Evolutionary conservation across 1,140 invertebrate genomes (phyloP).

Genomic region (Drosophila grimshawi): DNA sequence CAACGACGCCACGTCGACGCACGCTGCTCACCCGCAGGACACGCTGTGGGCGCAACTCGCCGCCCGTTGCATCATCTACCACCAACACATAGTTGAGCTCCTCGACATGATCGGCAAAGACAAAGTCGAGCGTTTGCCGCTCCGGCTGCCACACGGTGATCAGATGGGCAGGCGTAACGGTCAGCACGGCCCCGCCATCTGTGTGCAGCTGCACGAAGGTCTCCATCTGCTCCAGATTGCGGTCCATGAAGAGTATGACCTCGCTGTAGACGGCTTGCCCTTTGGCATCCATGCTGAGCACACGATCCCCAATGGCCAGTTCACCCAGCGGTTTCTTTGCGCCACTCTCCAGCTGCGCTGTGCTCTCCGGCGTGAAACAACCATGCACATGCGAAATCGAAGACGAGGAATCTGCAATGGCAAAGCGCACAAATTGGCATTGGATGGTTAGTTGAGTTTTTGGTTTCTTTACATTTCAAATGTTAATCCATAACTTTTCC

Average conservation of each 20-base stretch:
- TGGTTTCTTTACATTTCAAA: too few relatives aligned
- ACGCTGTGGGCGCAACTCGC: constrained; percentile 86
- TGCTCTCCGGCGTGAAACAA: constrained; percentile 90
- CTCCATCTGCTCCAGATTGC: constrained; percentile 88
- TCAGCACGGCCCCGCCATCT: constrained; percentile 88
- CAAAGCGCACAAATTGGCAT: constrained; percentile 35
- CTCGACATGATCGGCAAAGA: constrained; percentile 87
- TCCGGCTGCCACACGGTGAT: constrained; percentile 85
- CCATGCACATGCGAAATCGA: constrained; percentile 92
- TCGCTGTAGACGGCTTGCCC: constrained; percentile 92
- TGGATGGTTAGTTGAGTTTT: too few relatives aligned
- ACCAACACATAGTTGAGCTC: constrained; percentile 85
- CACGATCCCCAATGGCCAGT: constrained; percentile 91
- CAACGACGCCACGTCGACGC: constrained; percentile 91
- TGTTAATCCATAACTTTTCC: too few relatives aligned
- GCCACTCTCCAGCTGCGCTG: constrained; percentile 87
- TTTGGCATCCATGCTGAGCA: constrained; percentile 90
- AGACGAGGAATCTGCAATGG: constrained; percentile 93
- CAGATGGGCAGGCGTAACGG: constrained; percentile 94
- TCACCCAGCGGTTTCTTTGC: constrained; percentile 87
- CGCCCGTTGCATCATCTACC: constrained; percentile 83
- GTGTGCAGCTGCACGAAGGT: constrained; percentile 91
- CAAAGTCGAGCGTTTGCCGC: constrained; percentile 78
- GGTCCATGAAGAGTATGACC: constrained; percentile 95
- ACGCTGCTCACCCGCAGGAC: constrained; percentile 87